Conservation (phyloP, 2,888 invertebrate genomes). For the Galerucella calmariensis region DNA sequence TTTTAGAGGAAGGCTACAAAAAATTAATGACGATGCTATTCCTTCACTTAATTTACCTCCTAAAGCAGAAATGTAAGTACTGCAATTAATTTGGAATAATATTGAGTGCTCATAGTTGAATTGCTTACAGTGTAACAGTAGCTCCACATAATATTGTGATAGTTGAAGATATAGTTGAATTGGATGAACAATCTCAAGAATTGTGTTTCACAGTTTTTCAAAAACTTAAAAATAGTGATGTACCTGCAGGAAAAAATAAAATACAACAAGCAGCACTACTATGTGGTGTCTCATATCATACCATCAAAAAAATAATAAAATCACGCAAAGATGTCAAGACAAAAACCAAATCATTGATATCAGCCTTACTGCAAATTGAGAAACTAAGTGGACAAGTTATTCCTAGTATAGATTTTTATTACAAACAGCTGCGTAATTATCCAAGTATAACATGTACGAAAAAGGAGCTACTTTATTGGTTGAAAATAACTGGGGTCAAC, state of each 20-base stretch:
- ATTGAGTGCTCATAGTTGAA: neutral
- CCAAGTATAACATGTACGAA: neutral
- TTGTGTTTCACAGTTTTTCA: neutral
- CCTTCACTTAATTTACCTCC: neutral
- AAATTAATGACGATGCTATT: neutral
- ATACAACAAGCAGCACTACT: neutral
- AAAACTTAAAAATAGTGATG: neutral
- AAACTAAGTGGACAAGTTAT: neutral
- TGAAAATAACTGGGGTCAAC: neutral
- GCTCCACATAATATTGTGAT: neutral
- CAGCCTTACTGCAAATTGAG: neutral
- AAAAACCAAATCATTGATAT: neutral
- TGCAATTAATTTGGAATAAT: neutral
- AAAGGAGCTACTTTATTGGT: neutral
- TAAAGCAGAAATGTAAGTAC: neutral
- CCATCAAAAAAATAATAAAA: slow-evolving; percentile 4
- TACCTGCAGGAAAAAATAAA: neutral
- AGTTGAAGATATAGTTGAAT: neutral
- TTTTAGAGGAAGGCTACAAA: slow-evolving; percentile 6
- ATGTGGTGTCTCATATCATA: neutral
- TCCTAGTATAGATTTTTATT: slow-evolving; percentile 5
- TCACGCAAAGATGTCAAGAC: neutral
- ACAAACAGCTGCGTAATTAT: neutral
- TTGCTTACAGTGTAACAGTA: neutral
- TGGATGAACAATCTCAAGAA: neutral